Conservation (phyloP, 2,113 vertebrate species). For the Herpailurus yagouaroundi region DNA sequence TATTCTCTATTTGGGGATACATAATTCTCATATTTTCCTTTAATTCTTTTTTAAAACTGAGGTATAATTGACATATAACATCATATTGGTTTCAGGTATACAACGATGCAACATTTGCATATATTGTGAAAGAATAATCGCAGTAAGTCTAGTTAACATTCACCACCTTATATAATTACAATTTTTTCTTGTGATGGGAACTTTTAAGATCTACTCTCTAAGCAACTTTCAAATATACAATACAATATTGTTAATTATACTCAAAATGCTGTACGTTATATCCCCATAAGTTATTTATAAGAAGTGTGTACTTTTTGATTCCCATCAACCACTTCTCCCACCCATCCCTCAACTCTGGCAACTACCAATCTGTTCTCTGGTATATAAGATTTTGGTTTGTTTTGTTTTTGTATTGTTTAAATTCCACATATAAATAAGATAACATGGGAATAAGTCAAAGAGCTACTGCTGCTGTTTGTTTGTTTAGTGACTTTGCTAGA, state of each 20-base stretch:
- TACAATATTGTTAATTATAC: neutral
- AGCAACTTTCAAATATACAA: neutral
- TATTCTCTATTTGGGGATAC: neutral
- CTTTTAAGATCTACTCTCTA: neutral
- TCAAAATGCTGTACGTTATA: neutral
- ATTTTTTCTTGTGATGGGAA: neutral
- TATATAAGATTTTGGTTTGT: neutral
- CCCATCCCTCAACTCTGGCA: neutral
- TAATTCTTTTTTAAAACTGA: neutral
- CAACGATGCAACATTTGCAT: neutral
- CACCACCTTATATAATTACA: neutral
- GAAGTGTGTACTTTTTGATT: neutral
- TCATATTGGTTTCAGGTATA: neutral
- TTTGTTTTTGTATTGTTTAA: neutral
- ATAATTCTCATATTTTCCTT: constrained; percentile 41
- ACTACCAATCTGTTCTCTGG: neutral
- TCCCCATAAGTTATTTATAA: neutral
- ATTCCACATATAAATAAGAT: neutral
- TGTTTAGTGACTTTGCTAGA: neutral
- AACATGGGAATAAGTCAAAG: neutral
- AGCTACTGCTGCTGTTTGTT: neutral
- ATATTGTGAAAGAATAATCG: neutral
- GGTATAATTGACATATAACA: neutral
- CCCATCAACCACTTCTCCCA: neutral
- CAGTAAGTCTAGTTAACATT: neutral